These are phyloP conservation scores for Bubo blakistoni DNA, from an alignment of 2,113 vertebrate genomes.

Conservation along the genomic window DNA sequence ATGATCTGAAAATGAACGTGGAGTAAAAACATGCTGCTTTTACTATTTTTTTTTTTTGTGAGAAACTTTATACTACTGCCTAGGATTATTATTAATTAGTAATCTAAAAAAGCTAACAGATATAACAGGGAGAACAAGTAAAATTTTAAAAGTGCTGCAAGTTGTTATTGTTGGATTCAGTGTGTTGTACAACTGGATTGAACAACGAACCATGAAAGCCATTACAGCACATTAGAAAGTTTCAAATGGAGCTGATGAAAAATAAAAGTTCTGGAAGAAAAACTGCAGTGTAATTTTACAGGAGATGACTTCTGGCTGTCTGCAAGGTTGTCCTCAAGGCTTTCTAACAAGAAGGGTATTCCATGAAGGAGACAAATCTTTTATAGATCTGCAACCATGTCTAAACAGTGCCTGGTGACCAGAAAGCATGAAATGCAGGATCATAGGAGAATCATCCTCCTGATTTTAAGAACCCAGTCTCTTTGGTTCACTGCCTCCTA, in stretches of 20 bases:
- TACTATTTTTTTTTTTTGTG: too few relatives aligned
- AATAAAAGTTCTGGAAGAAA: not conserved
- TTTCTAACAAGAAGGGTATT: not conserved
- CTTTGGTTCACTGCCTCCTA: not conserved
- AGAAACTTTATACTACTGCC: not conserved
- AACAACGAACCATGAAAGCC: conserved; percentile 1
- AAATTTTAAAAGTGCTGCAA: not conserved
- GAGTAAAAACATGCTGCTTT: not conserved
- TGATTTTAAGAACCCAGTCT: not conserved
- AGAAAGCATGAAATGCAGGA: not conserved
- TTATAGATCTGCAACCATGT: not conserved
- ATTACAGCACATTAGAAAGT: not conserved
- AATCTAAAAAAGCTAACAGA: not conserved
- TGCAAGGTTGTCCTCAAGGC: not conserved
- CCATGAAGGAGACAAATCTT: not conserved
- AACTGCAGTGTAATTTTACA: not conserved
- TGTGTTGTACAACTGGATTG: not conserved
- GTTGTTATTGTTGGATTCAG: not conserved
- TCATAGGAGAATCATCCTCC: not conserved
- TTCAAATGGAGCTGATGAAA: not conserved
- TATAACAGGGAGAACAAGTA: not conserved
- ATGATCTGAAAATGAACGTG: not conserved
- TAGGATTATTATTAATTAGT: not conserved
- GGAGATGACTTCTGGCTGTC: not conserved
- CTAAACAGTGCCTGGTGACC: not conserved